These are phyloP conservation scores for Lasioglossum marginatum DNA, from an alignment of 2,888 invertebrate genomes.

Conservation along the genomic window DNA sequence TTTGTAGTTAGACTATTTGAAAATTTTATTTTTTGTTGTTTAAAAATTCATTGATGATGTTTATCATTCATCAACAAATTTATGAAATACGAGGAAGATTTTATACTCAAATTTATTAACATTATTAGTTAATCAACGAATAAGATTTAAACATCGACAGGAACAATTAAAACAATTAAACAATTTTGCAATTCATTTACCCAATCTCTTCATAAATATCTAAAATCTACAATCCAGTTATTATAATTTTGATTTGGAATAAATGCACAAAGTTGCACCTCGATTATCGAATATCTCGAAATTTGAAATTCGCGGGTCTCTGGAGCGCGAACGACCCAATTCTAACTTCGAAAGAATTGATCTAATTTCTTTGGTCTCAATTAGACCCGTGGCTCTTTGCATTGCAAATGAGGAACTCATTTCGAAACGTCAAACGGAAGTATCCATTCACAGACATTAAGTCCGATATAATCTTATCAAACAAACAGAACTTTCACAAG, in stretches of 20 bases:
- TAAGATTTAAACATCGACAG: no score
- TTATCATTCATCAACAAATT: not conserved
- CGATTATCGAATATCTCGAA: not conserved
- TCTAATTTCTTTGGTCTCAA: not conserved
- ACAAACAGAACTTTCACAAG: slow-evolving; percentile 15
- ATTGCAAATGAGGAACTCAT: not conserved
- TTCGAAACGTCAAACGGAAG: not conserved
- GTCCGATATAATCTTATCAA: slow-evolving; percentile 35
- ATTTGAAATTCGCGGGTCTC: not conserved
- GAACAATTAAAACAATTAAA: no score
- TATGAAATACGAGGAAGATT: not conserved
- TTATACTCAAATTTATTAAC: no score
- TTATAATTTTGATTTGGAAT: not conserved
- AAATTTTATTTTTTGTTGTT: not conserved
- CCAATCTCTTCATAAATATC: not conserved
- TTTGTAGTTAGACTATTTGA: not conserved
- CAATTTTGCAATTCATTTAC: not conserved
- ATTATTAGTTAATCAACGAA: no score
- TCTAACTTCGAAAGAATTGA: not conserved
- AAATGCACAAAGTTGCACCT: not conserved
- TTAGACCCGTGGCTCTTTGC: not conserved
- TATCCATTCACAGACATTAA: not conserved
- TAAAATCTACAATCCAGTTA: not conserved
- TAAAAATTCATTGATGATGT: not conserved
- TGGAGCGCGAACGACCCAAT: not conserved